Percentiles rank a stretch among this genome's conserved stretches.
phyloP scores from a whole-genome alignment of 2,113 vertebrate species.

The Perccottus glenii region DNA sequence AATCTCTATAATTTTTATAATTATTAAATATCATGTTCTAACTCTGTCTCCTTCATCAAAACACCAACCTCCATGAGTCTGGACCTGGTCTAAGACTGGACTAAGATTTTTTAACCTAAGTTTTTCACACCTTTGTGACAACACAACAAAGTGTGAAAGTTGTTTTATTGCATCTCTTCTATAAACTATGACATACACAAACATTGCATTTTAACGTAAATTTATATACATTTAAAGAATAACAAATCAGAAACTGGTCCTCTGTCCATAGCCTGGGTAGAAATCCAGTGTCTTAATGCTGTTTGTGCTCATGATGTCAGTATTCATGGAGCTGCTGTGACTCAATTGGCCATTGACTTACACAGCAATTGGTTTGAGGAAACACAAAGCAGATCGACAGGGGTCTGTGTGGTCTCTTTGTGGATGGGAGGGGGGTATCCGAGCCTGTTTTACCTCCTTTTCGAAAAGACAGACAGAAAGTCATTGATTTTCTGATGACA shows the following conservation, averaged over 20 bases:
- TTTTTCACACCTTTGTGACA: too few species aligned
- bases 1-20: too few species aligned
- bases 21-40: too few species aligned
- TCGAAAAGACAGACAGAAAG: slow-evolving; percentile 71
- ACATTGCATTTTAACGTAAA: too few species aligned
- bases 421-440: slow-evolving; percentile 28
- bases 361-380: slow-evolving; percentile 40
- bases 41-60: too few species aligned
- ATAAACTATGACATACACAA: too few species aligned
- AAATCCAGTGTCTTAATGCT: background rate
- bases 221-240: too few species aligned
- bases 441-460: slow-evolving; percentile 49
- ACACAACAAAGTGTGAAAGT: too few species aligned
- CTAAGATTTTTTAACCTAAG: too few species aligned
- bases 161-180: too few species aligned
- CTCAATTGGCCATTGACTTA: slow-evolving; percentile 27
- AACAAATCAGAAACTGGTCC: background rate
- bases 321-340: slow-evolving; percentile 31
- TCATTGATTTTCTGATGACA: slow-evolving; percentile 79
- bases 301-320: background rate
- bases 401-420: slow-evolving; percentile 53
- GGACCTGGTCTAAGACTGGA: too few species aligned
- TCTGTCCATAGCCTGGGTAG: background rate
- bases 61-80: too few species aligned
- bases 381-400: slow-evolving; percentile 55